A percentile compares a stretch with the other conserved stretches of the same genome.
These are phyloP conservation scores for Clangula hyemalis DNA, from an alignment of 2,797 vertebrate species.

Conservation along the genomic window DNA sequence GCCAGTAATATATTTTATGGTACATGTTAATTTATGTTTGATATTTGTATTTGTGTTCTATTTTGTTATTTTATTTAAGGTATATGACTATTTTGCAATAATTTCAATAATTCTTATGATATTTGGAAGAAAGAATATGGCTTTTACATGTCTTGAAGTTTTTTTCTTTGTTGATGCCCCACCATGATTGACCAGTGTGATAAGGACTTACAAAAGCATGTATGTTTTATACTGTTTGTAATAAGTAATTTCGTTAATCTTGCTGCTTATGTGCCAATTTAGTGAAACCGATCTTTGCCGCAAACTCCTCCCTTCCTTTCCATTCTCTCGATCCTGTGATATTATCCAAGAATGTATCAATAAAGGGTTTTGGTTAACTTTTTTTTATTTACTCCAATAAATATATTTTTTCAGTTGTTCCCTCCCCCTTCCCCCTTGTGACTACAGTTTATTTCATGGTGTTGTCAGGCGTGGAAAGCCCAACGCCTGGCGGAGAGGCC, in stretches of 20 bases:
- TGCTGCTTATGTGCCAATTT: slow-evolving; percentile 99
- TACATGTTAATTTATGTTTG: slow-evolving; percentile 80
- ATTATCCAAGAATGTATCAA: slow-evolving; percentile 98
- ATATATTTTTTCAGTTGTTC: slow-evolving; percentile 72
- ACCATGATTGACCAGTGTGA: slow-evolving; percentile 81
- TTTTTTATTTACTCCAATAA: slow-evolving; percentile 86
- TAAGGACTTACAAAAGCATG: slow-evolving; percentile 90
- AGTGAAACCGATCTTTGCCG: slow-evolving; percentile 87
- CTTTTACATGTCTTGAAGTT: slow-evolving; percentile 89
- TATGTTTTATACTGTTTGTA: slow-evolving; percentile 99
- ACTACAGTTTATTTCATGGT: not conserved
- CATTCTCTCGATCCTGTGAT: slow-evolving; percentile 92
- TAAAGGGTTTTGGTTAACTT: slow-evolving; percentile 98
- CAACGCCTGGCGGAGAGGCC: rapidly evolving
- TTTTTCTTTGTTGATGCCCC: slow-evolving; percentile 84
- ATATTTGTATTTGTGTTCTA: slow-evolving; percentile 84
- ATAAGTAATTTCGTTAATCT: slow-evolving; percentile 94
- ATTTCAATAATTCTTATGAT: slow-evolving; percentile 78
- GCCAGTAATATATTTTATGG: slow-evolving; percentile 82
- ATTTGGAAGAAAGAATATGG: slow-evolving; percentile 85
- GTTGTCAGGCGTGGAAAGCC: not conserved
- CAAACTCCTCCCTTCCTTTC: slow-evolving; percentile 82
- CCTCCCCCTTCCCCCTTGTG: slow-evolving; percentile 47
- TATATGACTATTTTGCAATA: slow-evolving; percentile 83
- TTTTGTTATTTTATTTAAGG: slow-evolving; percentile 79